Base-by-base conservation (phyloP, 2,888 invertebrate species). In the Euclidia mi region DNA sequence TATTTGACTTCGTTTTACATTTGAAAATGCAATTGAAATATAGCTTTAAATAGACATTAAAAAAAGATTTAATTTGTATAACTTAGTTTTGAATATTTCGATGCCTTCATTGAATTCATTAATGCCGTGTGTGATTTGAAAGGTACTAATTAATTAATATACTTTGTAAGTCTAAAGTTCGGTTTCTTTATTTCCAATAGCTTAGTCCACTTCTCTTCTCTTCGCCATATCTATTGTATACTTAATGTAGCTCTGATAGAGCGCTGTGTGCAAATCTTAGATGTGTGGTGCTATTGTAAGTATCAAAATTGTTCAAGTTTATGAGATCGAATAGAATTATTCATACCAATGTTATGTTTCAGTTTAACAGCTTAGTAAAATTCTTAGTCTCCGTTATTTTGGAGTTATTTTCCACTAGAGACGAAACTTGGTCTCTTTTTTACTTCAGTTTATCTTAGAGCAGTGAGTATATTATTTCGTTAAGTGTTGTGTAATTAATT, bases 201-300 rank as follows among this genome's bases (percentile, higher is more conserved):
- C 10, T 44, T 72, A 64, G 62, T 55, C 44, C 40, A 53, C 61
- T 68, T 81, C 74, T 79, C 68, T 65, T 79, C 80, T 84, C 76
- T 78, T 75, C 69, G 28, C 81, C 84, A 84, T 85, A 85, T 85
- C 85, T 85, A 69, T 66, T 59, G 48, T 65, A 60, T 52, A 60
- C 53, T 61, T 48, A 50, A 41, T 47, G 43, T 64, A 76, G 63
- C 12, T 56, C 50, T 58, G 29, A 56, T 61, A 61, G 62, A 50
- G 65, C 56, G 56, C 68, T 47, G 53, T 48, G 59, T 59, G 76
- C 78, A 80, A 75, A 76, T 63, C 68, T 74, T 88, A 88, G 88
- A 77, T 76, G 89, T 88, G 87, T 90, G 91, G 90, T 91, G 90
- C 91, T 90, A 90, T 68, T 78, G 60, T 79, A 81, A 82, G 82